phyloP scores from a whole-genome alignment of 2,113 vertebrate genomes.

The Ceyx cyanopectus region DNA sequence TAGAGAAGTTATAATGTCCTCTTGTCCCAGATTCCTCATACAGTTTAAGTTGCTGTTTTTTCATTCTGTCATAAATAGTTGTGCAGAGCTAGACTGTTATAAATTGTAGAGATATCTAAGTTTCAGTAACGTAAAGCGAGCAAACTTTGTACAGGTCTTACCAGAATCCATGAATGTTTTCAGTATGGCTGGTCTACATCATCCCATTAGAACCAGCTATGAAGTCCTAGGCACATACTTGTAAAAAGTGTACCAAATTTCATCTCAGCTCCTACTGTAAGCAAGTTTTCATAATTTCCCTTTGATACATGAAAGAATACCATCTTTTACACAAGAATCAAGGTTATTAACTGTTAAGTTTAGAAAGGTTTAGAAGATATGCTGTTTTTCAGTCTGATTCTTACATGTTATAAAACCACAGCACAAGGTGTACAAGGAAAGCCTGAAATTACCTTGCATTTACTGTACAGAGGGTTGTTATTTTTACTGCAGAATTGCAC shows the following conservation, averaged over 20 bases:
- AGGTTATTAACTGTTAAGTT: neutral
- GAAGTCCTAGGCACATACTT: neutral
- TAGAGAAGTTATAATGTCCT: neutral
- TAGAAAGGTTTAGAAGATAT: neutral
- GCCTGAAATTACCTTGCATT: neutral
- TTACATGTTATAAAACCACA: neutral
- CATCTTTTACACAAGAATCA: neutral
- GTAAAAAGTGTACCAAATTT: neutral
- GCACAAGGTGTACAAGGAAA: neutral
- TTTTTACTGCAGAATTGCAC: neutral
- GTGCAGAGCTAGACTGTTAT: neutral
- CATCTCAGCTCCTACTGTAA: neutral
- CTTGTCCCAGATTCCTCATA: neutral
- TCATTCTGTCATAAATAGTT: neutral
- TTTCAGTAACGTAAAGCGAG: neutral
- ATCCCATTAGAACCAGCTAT: neutral
- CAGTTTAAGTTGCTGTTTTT: neutral
- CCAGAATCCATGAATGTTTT: neutral
- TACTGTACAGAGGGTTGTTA: neutral
- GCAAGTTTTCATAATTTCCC: neutral
- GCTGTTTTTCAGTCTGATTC: neutral
- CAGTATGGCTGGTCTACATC: fast-evolving
- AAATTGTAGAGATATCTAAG: neutral
- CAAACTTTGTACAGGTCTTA: neutral
- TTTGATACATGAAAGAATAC: neutral